phyloP scores from a whole-genome alignment of 2,113 vertebrate genomes.

The Amazona vittata region DNA sequence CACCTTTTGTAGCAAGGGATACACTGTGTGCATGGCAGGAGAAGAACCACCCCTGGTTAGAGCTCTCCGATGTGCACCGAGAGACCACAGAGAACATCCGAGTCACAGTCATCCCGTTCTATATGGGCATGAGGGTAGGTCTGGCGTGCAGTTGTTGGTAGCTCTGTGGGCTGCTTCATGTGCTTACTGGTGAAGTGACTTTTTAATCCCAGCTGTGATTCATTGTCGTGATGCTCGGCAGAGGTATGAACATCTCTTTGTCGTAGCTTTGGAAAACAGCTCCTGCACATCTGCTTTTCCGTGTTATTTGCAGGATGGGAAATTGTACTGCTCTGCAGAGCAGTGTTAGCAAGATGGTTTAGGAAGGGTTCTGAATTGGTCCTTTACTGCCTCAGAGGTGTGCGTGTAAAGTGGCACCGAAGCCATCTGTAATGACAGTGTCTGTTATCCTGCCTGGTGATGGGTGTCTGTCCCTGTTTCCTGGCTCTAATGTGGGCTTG shows the following conservation, averaged over 20 bases:
- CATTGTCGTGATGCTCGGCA: rapidly evolving
- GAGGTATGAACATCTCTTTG: background rate
- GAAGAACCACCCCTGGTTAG: conserved; percentile 98
- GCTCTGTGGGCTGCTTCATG: background rate
- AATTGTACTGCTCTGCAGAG: background rate
- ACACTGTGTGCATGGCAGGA: conserved; percentile 96
- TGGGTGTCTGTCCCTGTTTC: background rate
- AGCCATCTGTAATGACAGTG: background rate
- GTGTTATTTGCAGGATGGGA: background rate
- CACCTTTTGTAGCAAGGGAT: conserved; percentile 91
- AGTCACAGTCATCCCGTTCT: conserved; percentile 97
- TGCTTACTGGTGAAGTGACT: background rate
- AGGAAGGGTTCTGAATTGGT: background rate
- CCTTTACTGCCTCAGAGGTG: background rate
- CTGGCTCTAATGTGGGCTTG: background rate
- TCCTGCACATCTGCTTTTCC: background rate
- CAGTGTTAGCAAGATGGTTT: background rate
- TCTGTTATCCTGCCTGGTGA: background rate
- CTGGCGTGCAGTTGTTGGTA: rapidly evolving
- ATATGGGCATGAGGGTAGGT: conserved; percentile 97
- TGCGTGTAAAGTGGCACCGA: background rate
- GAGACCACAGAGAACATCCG: conserved; percentile 97
- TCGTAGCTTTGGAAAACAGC: background rate
- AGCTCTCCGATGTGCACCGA: conserved; percentile 95
- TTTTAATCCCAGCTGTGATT: background rate